phyloP scores from a whole-genome alignment of 2,888 invertebrate species.

The Drepanosiphum platanoidis region DNA sequence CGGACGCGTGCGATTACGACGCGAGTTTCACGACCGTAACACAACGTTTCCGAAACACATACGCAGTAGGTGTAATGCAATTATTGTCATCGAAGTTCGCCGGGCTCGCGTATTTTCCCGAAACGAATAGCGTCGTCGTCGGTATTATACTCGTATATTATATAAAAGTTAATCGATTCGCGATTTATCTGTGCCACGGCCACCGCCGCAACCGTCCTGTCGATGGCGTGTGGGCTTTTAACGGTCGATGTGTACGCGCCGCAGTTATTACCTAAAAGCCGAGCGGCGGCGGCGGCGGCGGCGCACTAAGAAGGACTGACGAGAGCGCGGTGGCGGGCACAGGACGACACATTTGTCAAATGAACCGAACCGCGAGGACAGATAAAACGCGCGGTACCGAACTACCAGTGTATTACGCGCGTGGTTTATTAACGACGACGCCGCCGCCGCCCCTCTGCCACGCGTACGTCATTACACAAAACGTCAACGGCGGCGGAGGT shows the following conservation, averaged over 20 bases:
- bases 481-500: background rate
- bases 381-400: constrained; percentile 52
- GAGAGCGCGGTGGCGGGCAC: background rate
- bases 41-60: no score
- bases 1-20: no score
- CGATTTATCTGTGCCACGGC: constrained; percentile 3
- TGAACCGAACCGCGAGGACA: constrained; percentile 62
- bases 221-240: constrained; percentile 19
- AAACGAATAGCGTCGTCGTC: background rate
- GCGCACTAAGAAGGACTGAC: background rate
- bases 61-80: no score
- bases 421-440: constrained; percentile 55
- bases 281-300: background rate
- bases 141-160: background rate
- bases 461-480: constrained; percentile 13
- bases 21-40: no score
- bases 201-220: background rate
- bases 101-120: background rate
- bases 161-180: constrained; percentile 10
- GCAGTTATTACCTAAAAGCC: constrained; percentile 37
- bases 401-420: background rate
- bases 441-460: background rate
- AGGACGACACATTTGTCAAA: constrained; percentile 53
- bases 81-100: no score
- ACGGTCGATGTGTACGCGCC: constrained; percentile 7